Conservation (phyloP, 1,140 invertebrate genomes). For the Aphelenchoides avenae region DNA sequence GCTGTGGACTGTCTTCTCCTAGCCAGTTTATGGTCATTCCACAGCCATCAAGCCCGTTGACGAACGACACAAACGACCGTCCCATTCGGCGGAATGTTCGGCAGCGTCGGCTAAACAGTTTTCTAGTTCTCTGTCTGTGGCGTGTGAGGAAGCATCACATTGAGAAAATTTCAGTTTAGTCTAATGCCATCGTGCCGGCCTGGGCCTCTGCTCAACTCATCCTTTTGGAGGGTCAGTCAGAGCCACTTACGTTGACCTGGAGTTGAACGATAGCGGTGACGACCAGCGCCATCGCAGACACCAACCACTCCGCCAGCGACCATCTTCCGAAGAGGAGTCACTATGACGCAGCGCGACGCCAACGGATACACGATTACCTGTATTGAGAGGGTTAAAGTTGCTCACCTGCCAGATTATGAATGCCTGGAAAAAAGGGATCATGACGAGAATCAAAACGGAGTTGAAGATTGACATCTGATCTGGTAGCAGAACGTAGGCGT, state of each 20-base stretch:
- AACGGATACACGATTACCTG: conserved; percentile 50
- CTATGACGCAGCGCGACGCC: conserved; percentile 29
- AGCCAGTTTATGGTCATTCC: conserved; percentile 12
- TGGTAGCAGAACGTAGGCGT: too few species aligned
- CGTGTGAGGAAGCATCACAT: too few species aligned
- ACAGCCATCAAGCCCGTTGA: conserved; percentile 63
- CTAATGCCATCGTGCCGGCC: too few species aligned
- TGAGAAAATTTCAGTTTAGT: too few species aligned
- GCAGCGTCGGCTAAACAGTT: conserved; percentile 64
- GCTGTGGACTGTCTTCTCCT: neutral
- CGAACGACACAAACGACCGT: conserved; percentile 69
- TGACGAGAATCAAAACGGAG: conserved; percentile 44
- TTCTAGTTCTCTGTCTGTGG: too few species aligned
- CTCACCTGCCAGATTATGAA: too few species aligned
- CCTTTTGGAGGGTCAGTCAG: too few species aligned
- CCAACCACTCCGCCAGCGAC: conserved; percentile 74
- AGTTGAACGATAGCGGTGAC: conserved; percentile 79
- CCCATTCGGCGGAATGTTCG: conserved; percentile 65
- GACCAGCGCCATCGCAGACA: conserved; percentile 78
- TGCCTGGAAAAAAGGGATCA: conserved; percentile 50
- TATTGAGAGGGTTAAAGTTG: too few species aligned
- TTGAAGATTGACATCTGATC: conserved; percentile 76
- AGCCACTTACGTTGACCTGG: conserved; percentile 69
- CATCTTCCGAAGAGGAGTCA: conserved; percentile 71
- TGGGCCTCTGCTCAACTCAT: too few species aligned